Evolutionary conservation across 35 echinoderm and acorn worm genomes (phyloP).

Genomic region (Stichopus chloronotus): DNA sequence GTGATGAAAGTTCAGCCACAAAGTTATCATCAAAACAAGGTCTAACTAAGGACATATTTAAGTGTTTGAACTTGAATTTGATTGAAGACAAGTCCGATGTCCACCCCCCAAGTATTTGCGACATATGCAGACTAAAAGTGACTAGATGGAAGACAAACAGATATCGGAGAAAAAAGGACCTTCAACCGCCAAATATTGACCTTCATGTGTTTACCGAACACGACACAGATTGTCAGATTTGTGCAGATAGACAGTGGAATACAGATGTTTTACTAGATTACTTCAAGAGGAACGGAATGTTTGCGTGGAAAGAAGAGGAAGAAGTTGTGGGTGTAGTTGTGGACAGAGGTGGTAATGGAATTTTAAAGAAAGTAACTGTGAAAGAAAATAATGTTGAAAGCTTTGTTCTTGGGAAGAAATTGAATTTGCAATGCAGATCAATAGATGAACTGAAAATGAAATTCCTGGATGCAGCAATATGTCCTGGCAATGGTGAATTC

Average conservation of each 20-base stretch:
- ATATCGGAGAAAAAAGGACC: constrained; percentile 12
- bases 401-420: constrained; percentile 26
- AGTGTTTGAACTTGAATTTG: constrained; percentile 36
- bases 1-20: background rate
- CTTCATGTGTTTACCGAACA: background rate
- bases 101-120: constrained; percentile 61
- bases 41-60: background rate
- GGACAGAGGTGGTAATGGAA: background rate
- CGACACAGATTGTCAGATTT: background rate
- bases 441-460: background rate
- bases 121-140: constrained; percentile 44
- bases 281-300: background rate
- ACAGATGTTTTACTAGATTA: background rate
- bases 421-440: background rate
- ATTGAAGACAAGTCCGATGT: constrained; percentile 21
- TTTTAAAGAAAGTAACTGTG: background rate
- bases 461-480: constrained; percentile 37
- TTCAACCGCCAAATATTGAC: constrained; percentile 24
- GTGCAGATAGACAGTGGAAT: background rate
- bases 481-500: constrained; percentile 54
- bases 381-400: background rate
- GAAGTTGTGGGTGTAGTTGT: background rate
- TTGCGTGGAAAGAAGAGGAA: background rate
- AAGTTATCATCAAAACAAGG: background rate
- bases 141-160: constrained; percentile 37